Base-by-base conservation (phyloP, 53 echinoderm and acorn worm species). In the Stichopus horrens region DNA sequence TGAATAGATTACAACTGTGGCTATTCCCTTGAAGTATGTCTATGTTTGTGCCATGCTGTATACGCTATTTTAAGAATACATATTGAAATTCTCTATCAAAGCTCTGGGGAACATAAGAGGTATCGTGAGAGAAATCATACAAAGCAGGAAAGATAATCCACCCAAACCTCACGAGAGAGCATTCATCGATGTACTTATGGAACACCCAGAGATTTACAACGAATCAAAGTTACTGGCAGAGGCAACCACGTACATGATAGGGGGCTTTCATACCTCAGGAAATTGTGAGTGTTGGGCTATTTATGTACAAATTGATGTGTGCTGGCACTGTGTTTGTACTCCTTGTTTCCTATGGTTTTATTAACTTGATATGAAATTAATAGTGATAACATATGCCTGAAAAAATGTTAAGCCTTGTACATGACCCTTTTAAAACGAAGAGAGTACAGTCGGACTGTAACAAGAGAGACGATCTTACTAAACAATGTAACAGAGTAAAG, bases 191-290 rank as follows among this genome's bases (percentile, higher is more conserved):
- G 83, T 93, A 9, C 90, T 98, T 4, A 86, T 95, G 4, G 87
- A 87, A 8, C 87, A 95, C 76, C 60, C 87, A 71, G 90, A 95
- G 23, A 54, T 87, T 5, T 88, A 88, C 86, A 14, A 91, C 16
- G 94, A 93, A 54, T 52, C 58, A 7, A 94, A 88, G 77, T 86
- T 95, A 9, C 80, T 79, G 18, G 87, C 73, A 51, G 98, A 98
- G 68, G 86, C 93, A 0, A 19, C 92, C 7, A 60, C 89, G 5
- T 98, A 92, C 68, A 71, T 94, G 54, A 80, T 98, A 37, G 95
- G 93, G 10, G 98, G 98, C 4, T 93, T 98, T 76, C 98, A 98
- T 79, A 98, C 94, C 5, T 89, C 94, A 20, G 98, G 95, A 23
- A 77, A 91, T 76, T 53, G 98, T 98, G 37, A 95, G 92, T 84